Base-by-base conservation (phyloP, 2,888 invertebrate genomes). In the Tipula lateralis region DNA sequence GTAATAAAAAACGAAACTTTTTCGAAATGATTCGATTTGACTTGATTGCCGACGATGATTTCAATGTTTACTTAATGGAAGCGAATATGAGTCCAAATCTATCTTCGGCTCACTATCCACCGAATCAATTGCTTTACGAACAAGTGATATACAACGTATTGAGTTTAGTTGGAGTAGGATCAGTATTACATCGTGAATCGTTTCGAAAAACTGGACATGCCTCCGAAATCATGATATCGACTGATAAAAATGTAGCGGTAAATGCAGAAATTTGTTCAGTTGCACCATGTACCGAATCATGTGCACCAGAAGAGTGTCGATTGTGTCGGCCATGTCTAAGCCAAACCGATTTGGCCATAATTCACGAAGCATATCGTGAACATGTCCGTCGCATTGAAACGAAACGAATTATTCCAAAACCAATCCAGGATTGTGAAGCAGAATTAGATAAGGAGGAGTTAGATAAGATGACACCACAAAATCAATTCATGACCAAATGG, bases 1-100 rank as follows among this genome's bases (percentile, higher is more conserved):
- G 83, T 30, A 84, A 84, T 29, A 44, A 29, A 50, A 90, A 91
- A 81, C 90, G 92, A 19, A 95, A 95, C 87, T 99, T 97, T 89
- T 99, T 99, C 90, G 99, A 99, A 90, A 92, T 99, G 92, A 95
- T 98, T 91, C 93, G 99, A 34, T 96, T 99, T 88, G 99, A 99
- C 90, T 95, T 99, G 88, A 94, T 97, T 0, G 91, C 99, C 1
- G 97, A 99, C 89, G 95, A 96, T 86, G 91, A 97, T 84, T 89
- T 99, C 0, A 95, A 95, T 84, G 96, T 98, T 0, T 95, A 93
- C 88, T 91, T 98, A 5, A 94, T 99, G 93, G 99, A 99, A 91
- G 98, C 97, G 0, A 99, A 99, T 88, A 99, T 99, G 99, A 98
- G 98, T 13, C 99, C 99, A 0, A 99, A 99, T 91, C 92, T 99